These are phyloP conservation scores for Drosophila stalkeri DNA, from an alignment of 2,888 invertebrate species.

Conservation along the genomic window DNA sequence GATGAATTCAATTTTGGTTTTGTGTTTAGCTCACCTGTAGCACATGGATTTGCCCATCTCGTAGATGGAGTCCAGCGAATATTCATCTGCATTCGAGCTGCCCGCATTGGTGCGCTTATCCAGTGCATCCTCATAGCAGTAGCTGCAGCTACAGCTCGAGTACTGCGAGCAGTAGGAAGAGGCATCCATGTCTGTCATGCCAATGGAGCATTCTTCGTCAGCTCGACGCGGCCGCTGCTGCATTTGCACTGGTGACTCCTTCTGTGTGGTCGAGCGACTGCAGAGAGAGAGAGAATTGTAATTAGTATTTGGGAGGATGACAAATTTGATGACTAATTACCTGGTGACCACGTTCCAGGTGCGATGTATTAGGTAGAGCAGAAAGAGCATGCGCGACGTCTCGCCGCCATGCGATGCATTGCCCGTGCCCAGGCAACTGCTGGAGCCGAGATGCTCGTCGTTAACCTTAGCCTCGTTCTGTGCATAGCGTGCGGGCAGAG, in stretches of 20 bases:
- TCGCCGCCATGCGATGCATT: slow-evolving; percentile 83
- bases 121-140: slow-evolving; percentile 86
- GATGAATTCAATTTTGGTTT: slow-evolving; percentile 4
- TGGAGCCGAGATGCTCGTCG: slow-evolving; percentile 47
- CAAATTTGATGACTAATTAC: slow-evolving; percentile 70
- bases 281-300: neutral
- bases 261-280: slow-evolving; percentile 49
- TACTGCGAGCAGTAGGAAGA: slow-evolving; percentile 87
- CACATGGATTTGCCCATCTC: slow-evolving; percentile 69
- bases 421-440: slow-evolving; percentile 64
- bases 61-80: slow-evolving; percentile 78
- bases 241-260: slow-evolving; percentile 39
- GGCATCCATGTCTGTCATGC: slow-evolving; percentile 80
- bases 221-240: slow-evolving; percentile 42
- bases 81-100: slow-evolving; percentile 81
- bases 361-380: slow-evolving; percentile 89
- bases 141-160: slow-evolving; percentile 88
- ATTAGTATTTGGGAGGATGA: neutral
- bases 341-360: slow-evolving; percentile 89
- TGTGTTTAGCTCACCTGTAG: slow-evolving; percentile 78
- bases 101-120: slow-evolving; percentile 85
- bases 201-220: slow-evolving; percentile 77
- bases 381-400: slow-evolving; percentile 88
- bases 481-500: slow-evolving; percentile 75
- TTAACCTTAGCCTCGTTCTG: slow-evolving; percentile 11